Evolutionary conservation across 1,140 invertebrate genomes (phyloP), one percentile per base, ranked within the genome.

Genomic region (Meloidogyne chitwoodi): DNA sequence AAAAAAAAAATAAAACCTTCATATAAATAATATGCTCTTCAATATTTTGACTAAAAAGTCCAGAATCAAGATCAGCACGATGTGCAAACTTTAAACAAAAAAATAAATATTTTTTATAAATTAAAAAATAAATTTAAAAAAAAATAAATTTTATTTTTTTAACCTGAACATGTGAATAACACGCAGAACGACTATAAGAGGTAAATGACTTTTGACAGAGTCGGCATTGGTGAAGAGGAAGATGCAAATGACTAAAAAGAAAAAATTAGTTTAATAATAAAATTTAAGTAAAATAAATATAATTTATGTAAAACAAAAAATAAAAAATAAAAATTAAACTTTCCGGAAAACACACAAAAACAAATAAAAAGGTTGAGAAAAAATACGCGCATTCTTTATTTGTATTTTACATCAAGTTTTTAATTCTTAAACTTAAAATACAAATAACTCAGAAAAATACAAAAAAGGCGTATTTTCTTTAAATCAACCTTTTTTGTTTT

Each of bases 191-290:
- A 48, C 74, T 75, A 26, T 68, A 75, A n/a, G 74, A 75, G 12
- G 64, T 41, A 48, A 75, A 75, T 22, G 74, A 70, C 16, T 75
- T 75, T 38, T 61, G 64, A 29, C 74, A 75, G 5, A 75, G 31
- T 22, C 48, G 44, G n/a, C 74, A 75, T 24, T 75, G 65, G 38
- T 75, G 66, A 34, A 75, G 66, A 8, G 74, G 74, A 12, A 75
- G 26, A 61, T 75, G 74, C 11, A 75, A 68, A 68, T 75, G 74
- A 27, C 74, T 75, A 56, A 70, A 61, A n/a, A n/a, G n/a, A n/a
- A n/a, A n/a, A n/a, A n/a, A n/a, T n/a, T n/a, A n/a, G n/a, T n/a
- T n/a, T n/a, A n/a, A n/a, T n/a, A n/a, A n/a, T n/a, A n/a, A n/a
- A n/a, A n/a, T n/a, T n/a, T n/a, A n/a, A n/a, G n/a, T n/a, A n/a